A percentile compares a stretch with the other conserved stretches of the same genome.
Evolutionary conservation across 2,888 invertebrate genomes (phyloP).

Genomic region (Peribatodes rhomboidaria): DNA sequence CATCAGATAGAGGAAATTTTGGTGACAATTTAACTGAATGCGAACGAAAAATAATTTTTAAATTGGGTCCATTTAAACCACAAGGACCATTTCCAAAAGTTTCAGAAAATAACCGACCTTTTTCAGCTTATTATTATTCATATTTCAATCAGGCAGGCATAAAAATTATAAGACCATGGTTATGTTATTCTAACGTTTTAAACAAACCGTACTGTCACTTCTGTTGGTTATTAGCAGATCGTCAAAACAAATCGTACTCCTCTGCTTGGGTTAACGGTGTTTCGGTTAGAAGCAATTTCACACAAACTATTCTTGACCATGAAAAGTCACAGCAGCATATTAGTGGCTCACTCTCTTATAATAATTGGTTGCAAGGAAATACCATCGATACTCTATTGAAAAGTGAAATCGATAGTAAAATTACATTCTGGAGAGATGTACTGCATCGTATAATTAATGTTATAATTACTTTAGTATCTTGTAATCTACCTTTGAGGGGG

Average conservation of each 20-base stretch:
- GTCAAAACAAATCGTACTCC: conserved; percentile 33
- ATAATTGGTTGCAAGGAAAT: conserved; percentile 47
- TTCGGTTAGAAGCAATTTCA: conserved; percentile 49
- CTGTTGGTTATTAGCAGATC: conserved; percentile 22
- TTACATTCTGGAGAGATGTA: conserved; percentile 39
- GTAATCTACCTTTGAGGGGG: conserved; percentile 25
- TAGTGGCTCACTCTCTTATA: conserved; percentile 41
- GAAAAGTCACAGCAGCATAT: conserved; percentile 48
- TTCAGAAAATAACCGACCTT: conserved; percentile 44
- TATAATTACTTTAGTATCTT: conserved; percentile 38
- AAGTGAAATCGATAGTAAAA: conserved; percentile 46
- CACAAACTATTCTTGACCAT: conserved; percentile 42
- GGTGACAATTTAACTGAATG: conserved; percentile 43
- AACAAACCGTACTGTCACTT: conserved; percentile 40
- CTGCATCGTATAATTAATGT: conserved; percentile 43
- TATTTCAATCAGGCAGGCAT: conserved; percentile 28
- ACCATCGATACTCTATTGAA: conserved; percentile 45
- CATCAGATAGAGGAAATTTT: conserved; percentile 44
- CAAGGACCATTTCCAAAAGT: conserved; percentile 50
- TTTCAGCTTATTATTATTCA: conserved; percentile 42
- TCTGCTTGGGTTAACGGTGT: conserved; percentile 47
- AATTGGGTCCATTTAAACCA: conserved; percentile 48
- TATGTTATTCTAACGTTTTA: conserved; percentile 38
- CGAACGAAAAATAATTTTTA: conserved; percentile 47
- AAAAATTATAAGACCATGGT: conserved; percentile 34